phyloP scores from a whole-genome alignment of 1,140 invertebrate species.

The Ceratina australensis region DNA sequence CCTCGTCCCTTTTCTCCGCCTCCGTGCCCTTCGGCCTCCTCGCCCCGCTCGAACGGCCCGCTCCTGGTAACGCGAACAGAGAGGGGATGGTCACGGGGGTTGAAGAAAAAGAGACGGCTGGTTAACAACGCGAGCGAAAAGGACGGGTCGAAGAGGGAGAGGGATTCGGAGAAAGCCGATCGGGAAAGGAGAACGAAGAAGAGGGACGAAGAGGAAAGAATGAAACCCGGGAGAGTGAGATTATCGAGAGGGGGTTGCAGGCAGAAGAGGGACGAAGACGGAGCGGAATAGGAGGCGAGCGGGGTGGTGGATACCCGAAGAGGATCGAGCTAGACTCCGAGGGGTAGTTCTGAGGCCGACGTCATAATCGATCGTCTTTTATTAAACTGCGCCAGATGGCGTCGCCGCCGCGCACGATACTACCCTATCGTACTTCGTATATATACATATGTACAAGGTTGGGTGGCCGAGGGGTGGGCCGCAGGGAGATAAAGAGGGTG shows the following conservation, averaged over 20 bases:
- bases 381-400: slow-evolving; percentile 80
- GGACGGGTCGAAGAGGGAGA: background rate
- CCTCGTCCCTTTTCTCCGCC: slow-evolving; percentile 49
- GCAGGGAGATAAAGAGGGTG: slow-evolving; percentile 52
- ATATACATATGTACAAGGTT: slow-evolving; percentile 2
- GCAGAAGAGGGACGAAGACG: background rate
- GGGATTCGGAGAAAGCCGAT: background rate
- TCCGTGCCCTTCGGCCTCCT: slow-evolving; percentile 27
- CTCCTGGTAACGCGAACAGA: background rate
- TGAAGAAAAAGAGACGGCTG: slow-evolving; percentile 4
- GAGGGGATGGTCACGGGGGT: background rate
- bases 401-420: slow-evolving; percentile 54
- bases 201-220: background rate
- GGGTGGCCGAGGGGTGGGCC: slow-evolving; percentile 22
- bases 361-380: slow-evolving; percentile 81
- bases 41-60: slow-evolving; percentile 15
- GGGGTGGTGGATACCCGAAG: slow-evolving; percentile 7
- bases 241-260: background rate
- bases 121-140: background rate
- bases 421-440: slow-evolving; percentile 29
- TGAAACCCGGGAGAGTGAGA: background rate
- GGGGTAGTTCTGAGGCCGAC: slow-evolving; percentile 76
- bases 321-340: slow-evolving; percentile 49
- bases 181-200: slow-evolving; percentile 12
- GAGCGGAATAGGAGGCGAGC: slow-evolving; percentile 13